Percentiles rank a stretch among this genome's conserved stretches.
These are phyloP conservation scores for Platichthys flesus DNA, from an alignment of 2,113 vertebrate species.

Conservation along the genomic window DNA sequence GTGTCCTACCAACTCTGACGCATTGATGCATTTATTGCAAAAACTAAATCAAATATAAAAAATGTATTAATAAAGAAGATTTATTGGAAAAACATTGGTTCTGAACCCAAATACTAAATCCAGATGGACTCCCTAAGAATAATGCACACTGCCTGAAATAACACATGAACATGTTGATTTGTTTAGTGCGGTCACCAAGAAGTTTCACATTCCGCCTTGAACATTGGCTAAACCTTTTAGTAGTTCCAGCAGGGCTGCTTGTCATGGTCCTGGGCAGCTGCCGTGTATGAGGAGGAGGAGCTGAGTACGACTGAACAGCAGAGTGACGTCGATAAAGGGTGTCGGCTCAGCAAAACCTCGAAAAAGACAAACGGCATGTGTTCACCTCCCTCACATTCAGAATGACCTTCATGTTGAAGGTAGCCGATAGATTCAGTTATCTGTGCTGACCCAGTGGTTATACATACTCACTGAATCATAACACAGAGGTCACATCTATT, in stretches of 20 bases:
- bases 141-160: not conserved
- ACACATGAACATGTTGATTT: too few species aligned
- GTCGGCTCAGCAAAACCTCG: slow-evolving; percentile 15
- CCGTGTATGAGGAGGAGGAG: not conserved
- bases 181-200: too few species aligned
- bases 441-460: not conserved
- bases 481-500: not conserved
- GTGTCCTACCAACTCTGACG: too few species aligned
- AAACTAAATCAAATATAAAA: not conserved
- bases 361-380: not conserved
- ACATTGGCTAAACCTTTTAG: not conserved
- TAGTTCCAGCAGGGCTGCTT: not conserved
- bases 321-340: too few species aligned
- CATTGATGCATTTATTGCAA: not conserved
- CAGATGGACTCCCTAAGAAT: not conserved
- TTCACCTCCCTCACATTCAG: not conserved
- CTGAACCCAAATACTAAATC: not conserved
- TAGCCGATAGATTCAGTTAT: slow-evolving; percentile 7
- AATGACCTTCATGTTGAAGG: not conserved
- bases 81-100: not conserved
- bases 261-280: too few species aligned
- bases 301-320: not conserved
- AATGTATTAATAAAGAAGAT: not conserved
- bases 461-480: not conserved
- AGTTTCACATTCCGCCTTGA: too few species aligned